A percentile compares a stretch with the other conserved stretches of the same genome.
phyloP scores from a whole-genome alignment of 2,888 invertebrate species.

The Andrena bicolor region DNA sequence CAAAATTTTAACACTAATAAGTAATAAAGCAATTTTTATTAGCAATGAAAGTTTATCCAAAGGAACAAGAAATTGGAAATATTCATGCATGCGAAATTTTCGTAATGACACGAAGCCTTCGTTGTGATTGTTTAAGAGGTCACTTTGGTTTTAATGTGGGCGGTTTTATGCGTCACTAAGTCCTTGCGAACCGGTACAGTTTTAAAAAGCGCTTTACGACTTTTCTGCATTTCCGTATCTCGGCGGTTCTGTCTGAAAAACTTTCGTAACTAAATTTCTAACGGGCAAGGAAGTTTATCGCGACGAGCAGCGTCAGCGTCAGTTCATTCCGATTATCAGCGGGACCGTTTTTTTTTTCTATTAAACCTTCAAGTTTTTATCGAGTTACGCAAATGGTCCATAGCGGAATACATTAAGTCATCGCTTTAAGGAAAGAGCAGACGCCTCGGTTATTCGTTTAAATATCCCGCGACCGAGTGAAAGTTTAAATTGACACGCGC shows the following conservation, averaged over 20 bases:
- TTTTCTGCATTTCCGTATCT: conserved; percentile 47
- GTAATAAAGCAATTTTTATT: background rate
- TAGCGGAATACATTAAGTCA: conserved; percentile 43
- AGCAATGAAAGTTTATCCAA: too few relatives aligned
- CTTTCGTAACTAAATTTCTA: conserved; percentile 48
- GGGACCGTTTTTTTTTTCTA: conserved; percentile 19
- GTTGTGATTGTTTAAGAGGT: background rate
- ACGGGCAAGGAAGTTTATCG: conserved; percentile 41
- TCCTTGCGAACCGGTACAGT: conserved; percentile 3
- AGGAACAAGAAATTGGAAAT: background rate
- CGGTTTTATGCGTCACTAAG: conserved; percentile 24
- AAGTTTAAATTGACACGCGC: conserved; percentile 9
- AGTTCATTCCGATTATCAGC: conserved; percentile 43
- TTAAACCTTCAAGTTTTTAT: conserved; percentile 41
- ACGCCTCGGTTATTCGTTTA: conserved; percentile 26
- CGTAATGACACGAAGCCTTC: background rate
- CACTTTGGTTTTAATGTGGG: background rate
- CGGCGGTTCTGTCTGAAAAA: conserved; percentile 25
- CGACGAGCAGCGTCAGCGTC: conserved; percentile 41
- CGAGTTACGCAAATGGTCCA: conserved; percentile 41
- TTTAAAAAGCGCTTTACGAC: conserved; percentile 21
- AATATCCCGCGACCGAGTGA: background rate
- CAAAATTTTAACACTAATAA: too few relatives aligned
- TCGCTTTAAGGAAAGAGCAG: conserved; percentile 3
- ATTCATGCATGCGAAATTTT: background rate